A percentile compares a stretch with the other conserved stretches of the same genome.
Conservation (phyloP, 2,113 vertebrate species). For the Dasyornis broadbenti region DNA sequence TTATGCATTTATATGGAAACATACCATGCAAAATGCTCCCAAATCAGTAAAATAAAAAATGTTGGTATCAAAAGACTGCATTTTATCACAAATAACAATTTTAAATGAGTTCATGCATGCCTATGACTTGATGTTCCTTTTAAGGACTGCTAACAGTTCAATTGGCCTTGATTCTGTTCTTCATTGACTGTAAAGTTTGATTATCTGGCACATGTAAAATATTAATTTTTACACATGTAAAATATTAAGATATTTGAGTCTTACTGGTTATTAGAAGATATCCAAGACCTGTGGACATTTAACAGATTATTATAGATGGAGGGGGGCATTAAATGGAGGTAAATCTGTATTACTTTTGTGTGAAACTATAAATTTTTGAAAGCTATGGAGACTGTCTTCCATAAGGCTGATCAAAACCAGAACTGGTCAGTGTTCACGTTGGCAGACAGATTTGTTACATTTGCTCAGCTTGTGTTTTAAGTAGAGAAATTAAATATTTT, state of each 20-base stretch:
- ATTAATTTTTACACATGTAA: not conserved
- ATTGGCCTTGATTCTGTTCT: not conserved
- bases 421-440: not conserved
- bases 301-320: not conserved
- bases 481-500: not conserved
- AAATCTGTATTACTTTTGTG: not conserved
- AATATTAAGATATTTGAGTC: not conserved
- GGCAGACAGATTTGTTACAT: not conserved
- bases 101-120: not conserved
- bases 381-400: not conserved
- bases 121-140: not conserved
- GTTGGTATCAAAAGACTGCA: fast-evolving
- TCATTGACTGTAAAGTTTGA: not conserved
- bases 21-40: not conserved
- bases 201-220: not conserved
- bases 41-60: not conserved
- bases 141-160: not conserved
- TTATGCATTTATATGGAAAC: not conserved
- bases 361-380: not conserved
- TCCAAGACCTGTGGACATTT: not conserved
- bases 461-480: not conserved
- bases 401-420: not conserved
- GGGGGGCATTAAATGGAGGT: not conserved
- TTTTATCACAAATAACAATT: not conserved
- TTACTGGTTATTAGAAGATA: not conserved